phyloP scores from a whole-genome alignment of 30 jellyfish, hydroid and myxozoan genomes.

The Aurelia sp. region DNA sequence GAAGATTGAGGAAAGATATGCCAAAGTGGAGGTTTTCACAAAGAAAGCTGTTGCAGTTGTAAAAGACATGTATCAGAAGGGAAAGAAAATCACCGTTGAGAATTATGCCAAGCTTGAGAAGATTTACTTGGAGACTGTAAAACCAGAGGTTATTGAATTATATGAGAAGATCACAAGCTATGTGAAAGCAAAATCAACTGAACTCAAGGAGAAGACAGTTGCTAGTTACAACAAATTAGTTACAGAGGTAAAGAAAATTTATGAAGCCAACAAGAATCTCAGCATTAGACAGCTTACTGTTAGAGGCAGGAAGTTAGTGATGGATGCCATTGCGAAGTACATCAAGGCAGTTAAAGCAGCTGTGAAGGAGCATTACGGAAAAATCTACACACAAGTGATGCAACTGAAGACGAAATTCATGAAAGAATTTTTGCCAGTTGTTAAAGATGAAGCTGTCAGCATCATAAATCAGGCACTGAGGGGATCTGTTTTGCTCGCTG shows the following conservation, averaged over 20 bases:
- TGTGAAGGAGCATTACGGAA: conserved; percentile 58
- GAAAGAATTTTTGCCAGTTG: conserved; percentile 81
- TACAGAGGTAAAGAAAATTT: conserved; percentile 49
- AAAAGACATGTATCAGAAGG: conserved; percentile 7
- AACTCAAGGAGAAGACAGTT: conserved; percentile 26
- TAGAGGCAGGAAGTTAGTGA: conserved; percentile 27
- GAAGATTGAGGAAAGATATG: conserved; percentile 18
- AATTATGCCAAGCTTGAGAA: conserved; percentile 15
- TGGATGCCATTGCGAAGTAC: conserved; percentile 17
- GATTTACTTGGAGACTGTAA: conserved; percentile 41
- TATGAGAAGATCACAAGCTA: conserved; percentile 42
- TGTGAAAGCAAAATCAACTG: conserved; percentile 20
- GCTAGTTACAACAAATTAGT: conserved; percentile 44
- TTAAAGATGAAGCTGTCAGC: conserved; percentile 80
- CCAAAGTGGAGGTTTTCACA: conserved; percentile 19
- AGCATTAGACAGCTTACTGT: conserved; percentile 56
- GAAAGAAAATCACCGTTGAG: conserved; percentile 3
- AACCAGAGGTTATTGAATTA: conserved; percentile 50
- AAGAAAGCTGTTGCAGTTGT: neutral
- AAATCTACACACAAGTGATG: conserved; percentile 39
- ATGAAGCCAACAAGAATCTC: conserved; percentile 75
- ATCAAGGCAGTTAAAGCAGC: conserved; percentile 7
- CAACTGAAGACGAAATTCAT: conserved; percentile 14
- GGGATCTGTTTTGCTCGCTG: conserved; percentile 78
- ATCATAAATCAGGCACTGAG: conserved; percentile 88